These are phyloP conservation scores for Timema cristinae DNA, from an alignment of 2,888 invertebrate species.

Conservation along the genomic window DNA sequence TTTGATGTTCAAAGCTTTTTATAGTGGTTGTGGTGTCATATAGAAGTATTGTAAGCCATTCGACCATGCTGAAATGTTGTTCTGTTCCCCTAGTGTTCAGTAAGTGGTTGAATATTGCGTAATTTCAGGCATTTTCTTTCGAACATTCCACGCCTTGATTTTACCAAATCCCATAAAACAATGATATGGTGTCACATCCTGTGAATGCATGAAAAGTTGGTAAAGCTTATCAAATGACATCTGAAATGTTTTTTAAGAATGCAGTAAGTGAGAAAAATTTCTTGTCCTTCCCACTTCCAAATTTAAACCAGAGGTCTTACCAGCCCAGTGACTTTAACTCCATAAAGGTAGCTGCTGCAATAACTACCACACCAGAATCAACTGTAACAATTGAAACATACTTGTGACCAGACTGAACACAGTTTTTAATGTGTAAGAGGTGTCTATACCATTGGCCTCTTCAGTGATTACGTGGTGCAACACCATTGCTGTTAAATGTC, in stretches of 20 bases:
- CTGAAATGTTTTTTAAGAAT: conserved; percentile 9
- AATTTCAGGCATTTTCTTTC: conserved; percentile 7
- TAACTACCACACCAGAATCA: conserved; percentile 5
- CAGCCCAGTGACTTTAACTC: conserved; percentile 4
- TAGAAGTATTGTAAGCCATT: conserved; percentile 6
- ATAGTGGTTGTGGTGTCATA: neutral
- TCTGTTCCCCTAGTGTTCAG: neutral
- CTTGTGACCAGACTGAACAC: neutral
- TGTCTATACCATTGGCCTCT: neutral
- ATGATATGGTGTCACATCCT: neutral
- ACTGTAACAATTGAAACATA: conserved; percentile 6
- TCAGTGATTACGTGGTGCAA: conserved; percentile 13
- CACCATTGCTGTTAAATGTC: conserved; percentile 1
- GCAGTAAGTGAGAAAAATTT: neutral
- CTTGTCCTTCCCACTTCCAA: neutral
- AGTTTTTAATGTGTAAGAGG: conserved; percentile 1
- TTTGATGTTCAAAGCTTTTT: neutral
- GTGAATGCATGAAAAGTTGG: neutral
- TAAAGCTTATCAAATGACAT: neutral
- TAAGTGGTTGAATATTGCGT: neutral
- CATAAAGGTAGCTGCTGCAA: conserved; percentile 12
- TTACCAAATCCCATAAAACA: conserved; percentile 8
- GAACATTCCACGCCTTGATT: conserved; percentile 2
- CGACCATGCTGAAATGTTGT: neutral
- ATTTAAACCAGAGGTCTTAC: conserved; percentile 8